phyloP scores from a whole-genome alignment of 1,140 invertebrate genomes.

The Scaptomyza montana region DNA sequence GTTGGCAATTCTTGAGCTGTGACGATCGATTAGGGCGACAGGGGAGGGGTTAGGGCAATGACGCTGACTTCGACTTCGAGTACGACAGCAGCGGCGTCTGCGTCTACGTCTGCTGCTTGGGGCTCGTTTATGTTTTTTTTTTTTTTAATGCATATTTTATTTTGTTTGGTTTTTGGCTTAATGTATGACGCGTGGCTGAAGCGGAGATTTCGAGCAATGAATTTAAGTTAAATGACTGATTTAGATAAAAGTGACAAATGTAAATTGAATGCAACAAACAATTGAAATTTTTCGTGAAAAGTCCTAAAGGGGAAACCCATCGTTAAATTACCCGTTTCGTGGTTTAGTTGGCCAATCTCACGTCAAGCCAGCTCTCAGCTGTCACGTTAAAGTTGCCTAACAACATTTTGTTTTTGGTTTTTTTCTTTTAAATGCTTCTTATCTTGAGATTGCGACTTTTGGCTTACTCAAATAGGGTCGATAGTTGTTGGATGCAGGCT shows the following conservation, averaged over 20 bases:
- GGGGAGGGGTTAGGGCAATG: background rate
- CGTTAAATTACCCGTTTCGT: conserved; percentile 22
- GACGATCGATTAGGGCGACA: conserved; percentile 25
- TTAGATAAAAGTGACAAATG: conserved; percentile 11
- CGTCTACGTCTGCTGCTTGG: conserved; percentile 3
- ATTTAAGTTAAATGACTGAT: conserved; percentile 5
- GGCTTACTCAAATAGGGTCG: conserved; percentile 45
- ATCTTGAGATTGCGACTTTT: conserved; percentile 20
- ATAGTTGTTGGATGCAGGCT: conserved; percentile 29
- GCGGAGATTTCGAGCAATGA: conserved; percentile 5
- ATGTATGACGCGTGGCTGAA: conserved; percentile 56
- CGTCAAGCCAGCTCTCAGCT: conserved; percentile 37
- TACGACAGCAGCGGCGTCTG: background rate
- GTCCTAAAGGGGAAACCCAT: conserved; percentile 25
- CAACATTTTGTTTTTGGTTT: conserved; percentile 14
- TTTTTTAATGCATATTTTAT: conserved; percentile 3
- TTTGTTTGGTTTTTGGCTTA: conserved; percentile 20
- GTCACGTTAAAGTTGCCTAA: conserved; percentile 17
- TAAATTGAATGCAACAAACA: conserved; percentile 2
- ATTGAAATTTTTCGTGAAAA: background rate
- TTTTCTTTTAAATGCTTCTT: conserved; percentile 22
- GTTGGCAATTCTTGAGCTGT: conserved; percentile 57
- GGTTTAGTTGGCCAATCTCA: conserved; percentile 36
- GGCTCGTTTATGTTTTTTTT: conserved; percentile 34
- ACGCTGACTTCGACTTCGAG: background rate